Conservation (phyloP, 2,888 invertebrate species). For the Drosophila pegasa region DNA sequence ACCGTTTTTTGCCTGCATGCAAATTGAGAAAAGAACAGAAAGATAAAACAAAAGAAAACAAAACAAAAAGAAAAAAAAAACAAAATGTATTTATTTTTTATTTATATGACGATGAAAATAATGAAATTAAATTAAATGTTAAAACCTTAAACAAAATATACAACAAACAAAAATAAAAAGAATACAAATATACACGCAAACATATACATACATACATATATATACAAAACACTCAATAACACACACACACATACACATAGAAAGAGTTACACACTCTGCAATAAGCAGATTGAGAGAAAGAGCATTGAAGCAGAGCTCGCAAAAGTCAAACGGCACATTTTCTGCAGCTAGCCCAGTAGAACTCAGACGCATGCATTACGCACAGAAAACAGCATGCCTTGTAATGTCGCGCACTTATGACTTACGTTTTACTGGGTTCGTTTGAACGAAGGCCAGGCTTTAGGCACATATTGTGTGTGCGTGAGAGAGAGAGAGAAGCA, state of each 20-base stretch:
- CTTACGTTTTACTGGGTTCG: not conserved
- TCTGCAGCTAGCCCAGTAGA: slow-evolving; percentile 30
- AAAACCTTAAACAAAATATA: slow-evolving; percentile 76
- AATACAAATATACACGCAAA: slow-evolving; percentile 38
- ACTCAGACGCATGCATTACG: slow-evolving; percentile 42
- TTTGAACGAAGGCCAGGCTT: not conserved
- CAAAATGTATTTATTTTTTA: slow-evolving; percentile 75
- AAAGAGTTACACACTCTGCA: slow-evolving; percentile 12
- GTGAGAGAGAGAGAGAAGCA: not conserved
- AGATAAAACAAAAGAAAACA: slow-evolving; percentile 34
- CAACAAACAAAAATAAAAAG: slow-evolving; percentile 50
- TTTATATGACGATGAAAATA: slow-evolving; percentile 66
- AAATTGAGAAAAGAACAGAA: slow-evolving; percentile 43
- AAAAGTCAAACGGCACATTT: slow-evolving; percentile 1
- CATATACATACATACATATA: slow-evolving; percentile 35
- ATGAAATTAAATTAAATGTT: slow-evolving; percentile 79
- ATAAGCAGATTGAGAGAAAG: slow-evolving; percentile 11
- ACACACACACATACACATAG: slow-evolving; percentile 13
- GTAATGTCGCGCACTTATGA: not conserved
- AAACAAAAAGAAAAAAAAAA: slow-evolving; percentile 44
- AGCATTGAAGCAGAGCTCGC: slow-evolving; percentile 11
- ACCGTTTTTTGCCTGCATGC: slow-evolving; percentile 68
- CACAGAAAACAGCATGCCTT: slow-evolving; percentile 31
- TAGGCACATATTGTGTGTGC: not conserved
- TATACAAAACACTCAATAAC: slow-evolving; percentile 20